These are phyloP conservation scores for Eupristina koningsbergeri DNA, from an alignment of 1,140 invertebrate species.

Conservation along the genomic window DNA sequence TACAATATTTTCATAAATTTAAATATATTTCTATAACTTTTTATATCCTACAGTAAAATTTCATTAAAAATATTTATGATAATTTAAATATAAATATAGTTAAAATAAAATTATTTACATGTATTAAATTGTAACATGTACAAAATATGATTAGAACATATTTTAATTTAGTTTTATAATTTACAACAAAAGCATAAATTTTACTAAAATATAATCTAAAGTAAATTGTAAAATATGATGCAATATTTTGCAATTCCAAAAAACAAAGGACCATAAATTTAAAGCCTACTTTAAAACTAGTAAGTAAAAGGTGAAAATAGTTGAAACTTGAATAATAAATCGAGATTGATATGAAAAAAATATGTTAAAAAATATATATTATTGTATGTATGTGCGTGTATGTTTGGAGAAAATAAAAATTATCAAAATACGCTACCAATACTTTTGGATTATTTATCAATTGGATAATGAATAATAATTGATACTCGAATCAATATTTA, in stretches of 20 bases:
- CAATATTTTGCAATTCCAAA: conserved; percentile 11
- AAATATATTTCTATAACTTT: too few species aligned
- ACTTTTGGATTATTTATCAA: background rate
- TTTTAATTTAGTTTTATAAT: too few species aligned
- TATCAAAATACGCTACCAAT: background rate
- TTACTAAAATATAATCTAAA: background rate
- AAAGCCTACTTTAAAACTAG: background rate
- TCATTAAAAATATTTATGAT: too few species aligned
- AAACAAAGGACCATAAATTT: background rate
- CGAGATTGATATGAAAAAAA: background rate
- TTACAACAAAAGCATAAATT: background rate
- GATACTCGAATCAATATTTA: background rate
- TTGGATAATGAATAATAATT: background rate
- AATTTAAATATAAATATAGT: too few species aligned
- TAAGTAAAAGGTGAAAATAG: background rate
- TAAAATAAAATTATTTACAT: too few species aligned
- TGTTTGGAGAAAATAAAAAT: conserved; percentile 7
- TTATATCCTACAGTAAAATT: too few species aligned
- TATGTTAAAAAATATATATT: conserved; percentile 20
- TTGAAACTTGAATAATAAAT: background rate
- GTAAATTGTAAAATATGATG: conserved; percentile 20
- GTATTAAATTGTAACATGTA: background rate
- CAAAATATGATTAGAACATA: too few species aligned
- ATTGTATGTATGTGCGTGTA: conserved; percentile 24
- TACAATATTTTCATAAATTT: too few species aligned